phyloP scores from a whole-genome alignment of 1,140 invertebrate species.

The Eriocheir sinensis region DNA sequence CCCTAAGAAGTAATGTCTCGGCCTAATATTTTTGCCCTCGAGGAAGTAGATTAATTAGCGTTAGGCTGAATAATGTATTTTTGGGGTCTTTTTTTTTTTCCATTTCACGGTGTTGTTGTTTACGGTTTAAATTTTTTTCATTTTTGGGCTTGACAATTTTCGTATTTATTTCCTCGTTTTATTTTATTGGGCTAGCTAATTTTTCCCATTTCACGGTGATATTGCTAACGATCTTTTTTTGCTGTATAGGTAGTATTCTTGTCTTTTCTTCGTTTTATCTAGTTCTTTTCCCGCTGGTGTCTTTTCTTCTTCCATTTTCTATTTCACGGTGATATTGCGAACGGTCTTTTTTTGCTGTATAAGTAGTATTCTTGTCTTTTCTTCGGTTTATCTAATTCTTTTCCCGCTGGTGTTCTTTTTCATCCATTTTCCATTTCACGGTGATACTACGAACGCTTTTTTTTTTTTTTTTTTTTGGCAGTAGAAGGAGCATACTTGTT shows the following conservation, averaged over 20 bases:
- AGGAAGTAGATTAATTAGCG: slow-evolving; percentile 11
- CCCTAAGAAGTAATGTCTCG: not conserved
- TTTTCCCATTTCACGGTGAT: not conserved
- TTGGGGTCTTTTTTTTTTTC: no score
- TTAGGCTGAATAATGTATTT: not conserved
- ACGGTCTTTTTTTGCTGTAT: no score
- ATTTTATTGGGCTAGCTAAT: no score
- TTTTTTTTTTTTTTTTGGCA: no score
- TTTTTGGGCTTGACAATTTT: no score
- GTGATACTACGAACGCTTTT: not conserved
- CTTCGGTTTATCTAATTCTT: not conserved
- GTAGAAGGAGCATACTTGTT: not conserved
- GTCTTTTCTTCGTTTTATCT: not conserved
- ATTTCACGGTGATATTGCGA: not conserved
- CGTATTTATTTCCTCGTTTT: no score
- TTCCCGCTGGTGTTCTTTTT: not conserved
- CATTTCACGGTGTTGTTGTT: no score
- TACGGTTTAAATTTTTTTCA: no score
- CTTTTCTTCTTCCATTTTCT: not conserved
- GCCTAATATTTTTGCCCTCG: not conserved
- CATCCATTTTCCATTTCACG: not conserved
- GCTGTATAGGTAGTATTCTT: no score
- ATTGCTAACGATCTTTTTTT: not conserved
- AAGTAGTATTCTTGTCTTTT: no score
- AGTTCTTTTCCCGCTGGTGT: not conserved